Evolutionary conservation across 2,888 invertebrate genomes (phyloP).

Genomic region (Xanthia icteritia): DNA sequence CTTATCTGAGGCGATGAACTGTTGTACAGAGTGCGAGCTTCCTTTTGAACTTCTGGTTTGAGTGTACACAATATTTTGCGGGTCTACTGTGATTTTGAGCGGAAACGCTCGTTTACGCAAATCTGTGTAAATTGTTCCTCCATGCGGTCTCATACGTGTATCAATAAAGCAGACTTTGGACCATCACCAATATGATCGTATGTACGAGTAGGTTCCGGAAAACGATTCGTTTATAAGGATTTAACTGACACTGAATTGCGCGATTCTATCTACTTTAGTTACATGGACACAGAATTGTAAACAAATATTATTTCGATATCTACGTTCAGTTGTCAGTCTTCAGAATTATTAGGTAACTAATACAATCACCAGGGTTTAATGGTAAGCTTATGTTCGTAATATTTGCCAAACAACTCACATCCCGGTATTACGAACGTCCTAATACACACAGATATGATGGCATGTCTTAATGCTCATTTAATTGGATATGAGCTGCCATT

Average conservation of each 20-base stretch:
- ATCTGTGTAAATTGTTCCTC: background rate
- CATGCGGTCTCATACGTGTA: background rate
- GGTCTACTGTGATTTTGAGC: slow-evolving; percentile 6
- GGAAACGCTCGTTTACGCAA: background rate
- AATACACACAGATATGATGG: slow-evolving; percentile 52
- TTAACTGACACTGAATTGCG: background rate
- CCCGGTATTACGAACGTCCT: slow-evolving; percentile 44
- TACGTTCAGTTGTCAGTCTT: background rate
- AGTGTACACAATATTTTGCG: slow-evolving; percentile 25
- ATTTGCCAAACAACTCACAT: slow-evolving; percentile 40
- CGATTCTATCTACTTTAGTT: background rate
- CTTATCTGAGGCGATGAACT: slow-evolving; percentile 72
- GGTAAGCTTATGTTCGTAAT: slow-evolving; percentile 15
- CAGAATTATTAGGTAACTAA: slow-evolving; percentile 3
- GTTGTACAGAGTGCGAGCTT: slow-evolving; percentile 58
- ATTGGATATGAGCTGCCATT: slow-evolving; percentile 75
- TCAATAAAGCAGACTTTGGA: background rate
- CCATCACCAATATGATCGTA: background rate
- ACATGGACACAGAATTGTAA: background rate
- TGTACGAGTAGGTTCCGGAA: background rate
- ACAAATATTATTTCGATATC: background rate
- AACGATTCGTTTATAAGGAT: background rate
- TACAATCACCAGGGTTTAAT: slow-evolving; percentile 13
- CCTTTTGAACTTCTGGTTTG: slow-evolving; percentile 41
- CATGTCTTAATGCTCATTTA: slow-evolving; percentile 71